Conservation (phyloP, 2,888 invertebrate genomes). For the Sialis fuliginosa region DNA sequence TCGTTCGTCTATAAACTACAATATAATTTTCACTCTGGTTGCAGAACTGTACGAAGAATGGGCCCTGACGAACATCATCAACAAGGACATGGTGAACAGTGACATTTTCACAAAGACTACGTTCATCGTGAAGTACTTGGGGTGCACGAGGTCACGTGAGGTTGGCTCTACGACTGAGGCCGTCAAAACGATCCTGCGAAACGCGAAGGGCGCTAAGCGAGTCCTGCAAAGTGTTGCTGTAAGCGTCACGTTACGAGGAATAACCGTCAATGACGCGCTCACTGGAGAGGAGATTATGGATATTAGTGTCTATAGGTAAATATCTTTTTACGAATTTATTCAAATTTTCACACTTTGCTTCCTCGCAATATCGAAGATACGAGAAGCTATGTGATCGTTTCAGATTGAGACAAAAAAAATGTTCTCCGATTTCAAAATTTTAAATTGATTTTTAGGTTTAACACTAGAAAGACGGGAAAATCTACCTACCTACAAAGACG, state of each 20-base stretch:
- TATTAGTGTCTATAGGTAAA: conserved; percentile 70
- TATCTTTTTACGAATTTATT: background rate
- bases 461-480: too few relatives aligned
- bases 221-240: conserved; percentile 45
- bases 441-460: too few relatives aligned
- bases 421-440: too few relatives aligned
- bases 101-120: conserved; percentile 23
- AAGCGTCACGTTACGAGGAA: conserved; percentile 58
- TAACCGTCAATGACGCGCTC: conserved; percentile 51
- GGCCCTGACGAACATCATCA: conserved; percentile 41
- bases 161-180: conserved; percentile 70
- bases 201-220: conserved; percentile 38
- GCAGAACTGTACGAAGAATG: conserved; percentile 50
- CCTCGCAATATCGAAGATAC: too few relatives aligned
- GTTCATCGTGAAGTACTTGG: conserved; percentile 56
- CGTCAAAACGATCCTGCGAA: conserved; percentile 59
- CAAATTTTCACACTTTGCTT: too few relatives aligned
- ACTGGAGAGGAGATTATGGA: conserved; percentile 55
- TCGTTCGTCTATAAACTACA: too few relatives aligned
- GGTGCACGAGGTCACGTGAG: conserved; percentile 35
- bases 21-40: conserved; percentile 12
- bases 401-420: too few relatives aligned
- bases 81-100: conserved; percentile 24
- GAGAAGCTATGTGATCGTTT: too few relatives aligned
- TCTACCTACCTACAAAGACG: too few relatives aligned